These are phyloP conservation scores for Cossypha dichroa DNA, from an alignment of 2,797 vertebrate genomes.

Conservation along the genomic window DNA sequence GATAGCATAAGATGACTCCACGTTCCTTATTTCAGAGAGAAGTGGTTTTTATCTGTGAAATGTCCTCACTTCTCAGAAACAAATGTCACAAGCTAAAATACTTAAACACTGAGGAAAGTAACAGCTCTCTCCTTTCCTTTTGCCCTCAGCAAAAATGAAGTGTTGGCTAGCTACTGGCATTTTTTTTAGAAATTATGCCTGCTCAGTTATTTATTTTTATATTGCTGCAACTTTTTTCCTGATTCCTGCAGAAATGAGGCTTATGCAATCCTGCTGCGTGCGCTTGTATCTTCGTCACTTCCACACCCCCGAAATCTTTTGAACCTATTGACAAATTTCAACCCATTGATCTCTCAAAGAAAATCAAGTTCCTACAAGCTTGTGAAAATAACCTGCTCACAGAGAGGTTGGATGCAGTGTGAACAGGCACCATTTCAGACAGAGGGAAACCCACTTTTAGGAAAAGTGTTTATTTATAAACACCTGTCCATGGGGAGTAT, in stretches of 20 bases:
- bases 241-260: slow-evolving; percentile 8
- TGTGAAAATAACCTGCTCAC: background rate
- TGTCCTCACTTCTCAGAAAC: background rate
- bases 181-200: slow-evolving; percentile 8
- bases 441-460: background rate
- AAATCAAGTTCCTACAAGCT: background rate
- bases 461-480: slow-evolving; percentile 32
- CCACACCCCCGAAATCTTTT: slow-evolving; percentile 24
- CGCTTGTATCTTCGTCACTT: background rate
- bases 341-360: slow-evolving; percentile 26
- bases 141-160: background rate
- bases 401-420: background rate
- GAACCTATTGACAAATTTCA: slow-evolving; percentile 44
- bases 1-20: background rate
- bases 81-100: background rate
- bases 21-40: background rate
- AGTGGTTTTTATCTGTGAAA: background rate
- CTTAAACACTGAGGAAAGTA: background rate
- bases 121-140: background rate
- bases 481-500: background rate
- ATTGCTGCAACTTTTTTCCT: slow-evolving; percentile 29
- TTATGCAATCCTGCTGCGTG: slow-evolving; percentile 31
- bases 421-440: background rate
- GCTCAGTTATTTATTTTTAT: slow-evolving; percentile 38
- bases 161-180: background rate